phyloP scores from a whole-genome alignment of 1,140 invertebrate species.

The Spodoptera litura region DNA sequence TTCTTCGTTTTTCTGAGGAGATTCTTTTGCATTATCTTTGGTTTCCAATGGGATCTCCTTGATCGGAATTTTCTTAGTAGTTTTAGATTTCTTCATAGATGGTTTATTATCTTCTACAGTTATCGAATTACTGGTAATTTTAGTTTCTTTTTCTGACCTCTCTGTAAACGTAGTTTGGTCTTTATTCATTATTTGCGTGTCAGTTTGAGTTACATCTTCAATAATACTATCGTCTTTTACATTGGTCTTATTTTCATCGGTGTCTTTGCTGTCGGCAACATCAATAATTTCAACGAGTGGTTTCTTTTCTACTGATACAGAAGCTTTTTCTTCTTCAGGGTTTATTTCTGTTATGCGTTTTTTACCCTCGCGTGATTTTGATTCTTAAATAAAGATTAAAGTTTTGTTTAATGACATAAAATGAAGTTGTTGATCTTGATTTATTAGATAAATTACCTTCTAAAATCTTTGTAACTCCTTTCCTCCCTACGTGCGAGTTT shows the following conservation, averaged over 20 bases:
- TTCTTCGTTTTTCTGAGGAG: conserved; percentile 31
- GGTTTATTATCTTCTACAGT: conserved; percentile 63
- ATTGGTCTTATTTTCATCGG: conserved; percentile 27
- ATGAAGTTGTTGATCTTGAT: not conserved
- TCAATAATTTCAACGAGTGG: conserved; percentile 72
- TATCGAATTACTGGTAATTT: conserved; percentile 34
- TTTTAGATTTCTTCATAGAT: conserved; percentile 44
- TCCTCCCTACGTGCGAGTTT: conserved; percentile 58
- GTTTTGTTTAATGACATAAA: not conserved
- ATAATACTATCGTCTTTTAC: conserved; percentile 42
- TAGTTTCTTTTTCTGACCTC: not conserved
- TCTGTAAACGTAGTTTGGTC: not conserved
- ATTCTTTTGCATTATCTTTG: conserved; percentile 14
- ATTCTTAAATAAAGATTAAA: conserved; percentile 27
- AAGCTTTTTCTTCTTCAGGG: conserved; percentile 45
- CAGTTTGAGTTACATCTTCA: conserved; percentile 42
- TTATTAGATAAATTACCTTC: conserved; percentile 49
- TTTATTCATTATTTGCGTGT: not conserved
- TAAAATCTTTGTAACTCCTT: conserved; percentile 49
- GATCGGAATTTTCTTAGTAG: conserved; percentile 36
- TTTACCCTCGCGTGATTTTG: conserved; percentile 34
- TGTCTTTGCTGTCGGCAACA: conserved; percentile 42
- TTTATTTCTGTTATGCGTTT: conserved; percentile 52
- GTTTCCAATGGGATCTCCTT: conserved; percentile 37
- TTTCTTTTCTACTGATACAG: conserved; percentile 53